A percentile compares a stretch with the other conserved stretches of the same genome.
Evolutionary conservation across 2,888 invertebrate genomes (phyloP).

Genomic region (Synergus itoensis): DNA sequence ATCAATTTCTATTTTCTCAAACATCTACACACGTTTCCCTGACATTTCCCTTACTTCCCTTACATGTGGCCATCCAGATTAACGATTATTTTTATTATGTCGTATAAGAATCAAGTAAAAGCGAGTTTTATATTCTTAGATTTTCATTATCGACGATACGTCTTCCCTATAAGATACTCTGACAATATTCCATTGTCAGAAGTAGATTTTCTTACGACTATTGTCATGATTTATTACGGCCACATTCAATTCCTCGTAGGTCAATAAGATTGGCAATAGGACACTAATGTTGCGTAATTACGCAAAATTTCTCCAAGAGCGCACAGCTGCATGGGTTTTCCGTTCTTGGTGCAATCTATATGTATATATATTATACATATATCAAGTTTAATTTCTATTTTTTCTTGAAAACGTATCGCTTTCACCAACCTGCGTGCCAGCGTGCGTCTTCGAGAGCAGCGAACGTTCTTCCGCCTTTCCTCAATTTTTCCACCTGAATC

Average conservation of each 20-base stretch:
- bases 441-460: conserved; percentile 35
- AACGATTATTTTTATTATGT: too few relatives aligned
- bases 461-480: conserved; percentile 42
- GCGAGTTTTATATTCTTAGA: background rate
- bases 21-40: too few relatives aligned
- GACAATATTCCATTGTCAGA: background rate
- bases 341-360: background rate
- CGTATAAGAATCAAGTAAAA: background rate
- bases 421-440: conserved; percentile 53
- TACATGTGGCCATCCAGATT: too few relatives aligned
- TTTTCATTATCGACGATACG: background rate
- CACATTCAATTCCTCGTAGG: conserved; percentile 17
- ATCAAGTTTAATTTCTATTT: conserved; percentile 46
- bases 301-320: conserved; percentile 26
- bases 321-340: conserved; percentile 37
- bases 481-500: conserved; percentile 37
- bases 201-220: background rate
- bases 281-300: conserved; percentile 34
- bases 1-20: too few relatives aligned
- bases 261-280: conserved; percentile 35
- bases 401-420: conserved; percentile 43
- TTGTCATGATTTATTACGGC: conserved; percentile 25
- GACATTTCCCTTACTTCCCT: too few relatives aligned
- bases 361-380: conserved; percentile 7
- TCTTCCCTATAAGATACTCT: background rate